Percentiles rank a stretch among this genome's conserved stretches.
These are phyloP conservation scores for Drosophila carrolli DNA, from an alignment of 1,140 invertebrate species.

Conservation along the genomic window DNA sequence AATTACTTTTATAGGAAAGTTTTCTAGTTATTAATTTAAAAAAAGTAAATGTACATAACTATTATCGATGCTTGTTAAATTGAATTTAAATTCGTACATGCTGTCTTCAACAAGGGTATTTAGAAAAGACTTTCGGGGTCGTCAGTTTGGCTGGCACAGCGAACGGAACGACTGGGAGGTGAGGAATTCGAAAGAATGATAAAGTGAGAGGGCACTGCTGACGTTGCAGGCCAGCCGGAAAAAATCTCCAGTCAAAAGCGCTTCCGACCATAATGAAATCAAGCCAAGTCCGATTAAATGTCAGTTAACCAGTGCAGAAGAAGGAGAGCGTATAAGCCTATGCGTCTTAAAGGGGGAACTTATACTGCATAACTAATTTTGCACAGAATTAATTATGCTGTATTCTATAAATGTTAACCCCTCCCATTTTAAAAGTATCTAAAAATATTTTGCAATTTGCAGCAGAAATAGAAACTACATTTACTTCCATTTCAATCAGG, in stretches of 20 bases:
- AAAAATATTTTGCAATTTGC: conserved; percentile 10
- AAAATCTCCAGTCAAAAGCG: conserved; percentile 10
- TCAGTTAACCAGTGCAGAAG: conserved; percentile 6
- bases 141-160: conserved; percentile 59
- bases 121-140: conserved; percentile 30
- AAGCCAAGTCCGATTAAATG: conserved; percentile 17
- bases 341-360: background rate
- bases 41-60: too few species aligned
- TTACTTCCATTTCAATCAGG: conserved; percentile 12
- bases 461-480: background rate
- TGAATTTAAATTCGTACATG: too few species aligned
- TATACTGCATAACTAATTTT: background rate
- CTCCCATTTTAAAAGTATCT: background rate
- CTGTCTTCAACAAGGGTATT: background rate
- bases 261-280: conserved; percentile 23
- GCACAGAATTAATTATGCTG: background rate
- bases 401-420: background rate
- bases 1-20: too few species aligned
- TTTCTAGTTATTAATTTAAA: too few species aligned
- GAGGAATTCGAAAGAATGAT: conserved; percentile 7
- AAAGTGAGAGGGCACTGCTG: conserved; percentile 34
- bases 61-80: too few species aligned
- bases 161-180: background rate
- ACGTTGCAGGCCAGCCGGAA: conserved; percentile 39
- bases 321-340: background rate